A percentile compares a stretch with the other conserved stretches of the same genome.
These are phyloP conservation scores for Microcaecilia unicolor DNA, from an alignment of 2,797 vertebrate species.

Conservation along the genomic window DNA sequence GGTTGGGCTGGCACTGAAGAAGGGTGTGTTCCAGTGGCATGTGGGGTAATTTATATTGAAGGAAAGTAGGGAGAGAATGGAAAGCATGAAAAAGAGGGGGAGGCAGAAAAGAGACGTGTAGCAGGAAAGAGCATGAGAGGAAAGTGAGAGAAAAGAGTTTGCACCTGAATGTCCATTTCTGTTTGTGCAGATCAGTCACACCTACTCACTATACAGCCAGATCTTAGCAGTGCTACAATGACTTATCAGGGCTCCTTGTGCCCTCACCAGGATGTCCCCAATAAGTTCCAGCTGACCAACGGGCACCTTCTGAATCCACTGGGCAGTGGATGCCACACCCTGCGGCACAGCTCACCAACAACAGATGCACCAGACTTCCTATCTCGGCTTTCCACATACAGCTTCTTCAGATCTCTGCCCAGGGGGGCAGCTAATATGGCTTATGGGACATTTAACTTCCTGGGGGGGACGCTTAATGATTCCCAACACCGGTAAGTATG, in stretches of 20 bases:
- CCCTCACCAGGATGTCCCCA: conserved; percentile 73
- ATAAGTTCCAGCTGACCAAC: conserved; percentile 86
- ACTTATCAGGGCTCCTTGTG: conserved; percentile 93
- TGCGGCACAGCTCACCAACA: conserved; percentile 83
- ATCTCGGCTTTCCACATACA: conserved; percentile 82
- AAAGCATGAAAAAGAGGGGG: accelerated
- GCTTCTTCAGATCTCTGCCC: conserved; percentile 87
- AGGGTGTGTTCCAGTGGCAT: too few species aligned
- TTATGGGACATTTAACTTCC: conserved; percentile 94
- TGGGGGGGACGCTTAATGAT: conserved; percentile 90
- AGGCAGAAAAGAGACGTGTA: background rate
- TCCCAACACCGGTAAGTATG: conserved; percentile 77
- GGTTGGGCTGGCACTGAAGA: too few species aligned
- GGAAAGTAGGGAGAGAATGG: too few species aligned
- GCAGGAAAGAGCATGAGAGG: background rate
- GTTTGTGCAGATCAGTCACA: conserved; percentile 80
- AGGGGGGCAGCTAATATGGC: conserved; percentile 82
- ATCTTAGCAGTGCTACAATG: conserved; percentile 90
- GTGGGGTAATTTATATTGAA: too few species aligned
- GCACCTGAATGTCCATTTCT: too few species aligned
- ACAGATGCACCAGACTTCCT: conserved; percentile 76
- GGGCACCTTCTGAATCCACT: conserved; percentile 88
- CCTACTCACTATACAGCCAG: conserved; percentile 95
- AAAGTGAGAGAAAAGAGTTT: too few species aligned
- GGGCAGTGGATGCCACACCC: conserved; percentile 78